A percentile compares a stretch with the other conserved stretches of the same genome.
Conservation (phyloP, 2,113 vertebrate genomes). For the Ochotona curzoniae region DNA sequence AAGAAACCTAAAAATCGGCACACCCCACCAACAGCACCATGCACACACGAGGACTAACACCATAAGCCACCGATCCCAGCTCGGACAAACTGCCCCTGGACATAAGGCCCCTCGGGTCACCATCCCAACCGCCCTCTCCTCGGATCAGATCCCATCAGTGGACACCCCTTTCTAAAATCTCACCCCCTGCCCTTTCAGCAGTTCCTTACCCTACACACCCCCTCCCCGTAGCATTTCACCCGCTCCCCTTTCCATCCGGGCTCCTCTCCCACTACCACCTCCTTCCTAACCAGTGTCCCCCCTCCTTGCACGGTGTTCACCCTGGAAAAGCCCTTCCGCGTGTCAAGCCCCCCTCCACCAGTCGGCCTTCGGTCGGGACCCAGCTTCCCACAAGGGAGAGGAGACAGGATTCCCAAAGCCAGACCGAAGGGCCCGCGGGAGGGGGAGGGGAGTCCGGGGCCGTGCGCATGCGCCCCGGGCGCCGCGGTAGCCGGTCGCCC, state of each 20-base stretch:
- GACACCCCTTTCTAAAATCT: constrained; percentile 27
- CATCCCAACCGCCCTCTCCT: constrained; percentile 44
- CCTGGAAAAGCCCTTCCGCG: constrained; percentile 50
- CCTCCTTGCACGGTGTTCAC: neutral
- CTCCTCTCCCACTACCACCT: neutral
- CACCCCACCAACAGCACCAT: neutral
- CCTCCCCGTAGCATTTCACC: constrained; percentile 17
- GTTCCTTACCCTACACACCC: constrained; percentile 45
- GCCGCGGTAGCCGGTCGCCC: constrained; percentile 78
- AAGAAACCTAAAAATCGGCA: constrained; percentile 8
- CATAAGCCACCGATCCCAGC: neutral
- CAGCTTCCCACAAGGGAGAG: constrained; percentile 1
- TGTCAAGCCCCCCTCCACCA: constrained; percentile 67
- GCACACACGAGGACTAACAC: neutral
- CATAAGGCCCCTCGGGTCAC: constrained; percentile 33
- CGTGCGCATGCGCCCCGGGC: constrained; percentile 78
- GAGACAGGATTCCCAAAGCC: constrained; percentile 56
- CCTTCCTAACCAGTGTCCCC: neutral
- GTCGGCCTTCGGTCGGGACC: constrained; percentile 30
- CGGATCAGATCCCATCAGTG: neutral
- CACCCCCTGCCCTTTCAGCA: neutral
- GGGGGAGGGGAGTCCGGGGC: constrained; percentile 70
- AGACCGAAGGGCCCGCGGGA: constrained; percentile 46
- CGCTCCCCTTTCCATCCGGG: constrained; percentile 52
- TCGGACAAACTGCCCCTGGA: constrained; percentile 30